phyloP scores from a whole-genome alignment of 2,113 vertebrate species.

The Scopus umbretta region DNA sequence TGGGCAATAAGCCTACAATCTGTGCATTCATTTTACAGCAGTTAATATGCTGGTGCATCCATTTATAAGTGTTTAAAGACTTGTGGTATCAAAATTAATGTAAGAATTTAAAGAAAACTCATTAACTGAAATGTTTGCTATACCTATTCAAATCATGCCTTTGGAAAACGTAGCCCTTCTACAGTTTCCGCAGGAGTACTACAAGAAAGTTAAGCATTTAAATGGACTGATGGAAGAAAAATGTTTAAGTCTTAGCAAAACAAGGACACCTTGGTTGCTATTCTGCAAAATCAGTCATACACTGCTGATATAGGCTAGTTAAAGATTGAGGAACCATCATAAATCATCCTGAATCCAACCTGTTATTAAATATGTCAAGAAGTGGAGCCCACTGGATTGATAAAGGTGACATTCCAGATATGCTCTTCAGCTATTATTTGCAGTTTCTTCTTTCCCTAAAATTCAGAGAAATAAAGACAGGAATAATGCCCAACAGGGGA shows the following conservation, averaged over 20 bases:
- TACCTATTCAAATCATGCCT: not conserved
- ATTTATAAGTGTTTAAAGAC: not conserved
- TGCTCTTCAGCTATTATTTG: not conserved
- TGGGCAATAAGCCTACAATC: not conserved
- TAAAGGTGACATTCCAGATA: not conserved
- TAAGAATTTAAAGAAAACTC: not conserved
- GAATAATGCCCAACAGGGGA: not conserved
- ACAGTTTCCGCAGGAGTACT: not conserved
- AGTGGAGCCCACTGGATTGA: not conserved
- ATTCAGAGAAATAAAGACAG: not conserved
- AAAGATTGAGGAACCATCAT: not conserved
- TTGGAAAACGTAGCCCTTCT: not conserved
- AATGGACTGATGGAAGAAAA: not conserved
- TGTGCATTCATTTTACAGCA: not conserved
- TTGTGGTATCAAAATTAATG: not conserved
- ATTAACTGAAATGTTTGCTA: not conserved
- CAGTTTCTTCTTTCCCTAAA: not conserved
- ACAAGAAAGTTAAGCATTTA: not conserved
- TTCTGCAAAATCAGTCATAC: not conserved
- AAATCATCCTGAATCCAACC: slow-evolving; percentile 19
- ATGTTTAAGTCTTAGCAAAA: not conserved
- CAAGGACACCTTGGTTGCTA: not conserved
- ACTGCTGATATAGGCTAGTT: not conserved
- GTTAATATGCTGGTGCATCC: not conserved
- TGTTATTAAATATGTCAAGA: slow-evolving; percentile 10